Percentiles rank a stretch among this genome's conserved stretches.
These are phyloP conservation scores for Tricholauxania praeusta DNA, from an alignment of 2,888 invertebrate genomes.

Conservation along the genomic window DNA sequence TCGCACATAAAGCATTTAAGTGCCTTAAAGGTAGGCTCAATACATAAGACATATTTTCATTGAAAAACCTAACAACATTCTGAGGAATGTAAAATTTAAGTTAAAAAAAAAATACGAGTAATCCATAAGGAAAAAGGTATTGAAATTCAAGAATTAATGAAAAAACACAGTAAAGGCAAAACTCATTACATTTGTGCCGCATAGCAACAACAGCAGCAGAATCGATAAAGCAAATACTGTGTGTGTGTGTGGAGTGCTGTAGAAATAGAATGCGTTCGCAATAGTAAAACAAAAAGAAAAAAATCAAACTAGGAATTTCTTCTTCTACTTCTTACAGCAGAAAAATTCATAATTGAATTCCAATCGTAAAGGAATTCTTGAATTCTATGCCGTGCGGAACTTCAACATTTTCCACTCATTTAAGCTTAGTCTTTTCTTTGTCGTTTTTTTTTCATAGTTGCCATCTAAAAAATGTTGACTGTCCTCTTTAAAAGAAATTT, in stretches of 20 bases:
- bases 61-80: too few species aligned
- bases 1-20: too few species aligned
- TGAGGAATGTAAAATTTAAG: too few species aligned
- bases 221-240: not conserved
- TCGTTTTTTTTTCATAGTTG: too few species aligned
- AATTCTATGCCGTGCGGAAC: constrained; percentile 17
- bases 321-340: not conserved
- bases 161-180: not conserved
- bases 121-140: too few species aligned
- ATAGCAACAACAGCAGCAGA: not conserved
- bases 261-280: not conserved
- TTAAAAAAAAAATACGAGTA: too few species aligned
- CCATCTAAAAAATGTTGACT: too few species aligned
- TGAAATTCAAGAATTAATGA: not conserved
- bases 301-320: constrained; percentile 19
- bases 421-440: not conserved
- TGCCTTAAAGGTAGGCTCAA: too few species aligned
- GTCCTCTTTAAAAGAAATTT: too few species aligned
- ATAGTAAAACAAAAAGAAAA: not conserved
- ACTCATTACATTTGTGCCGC: constrained; percentile 15
- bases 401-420: not conserved
- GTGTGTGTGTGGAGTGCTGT: not conserved
- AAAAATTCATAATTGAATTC: constrained; percentile 29
- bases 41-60: too few species aligned
- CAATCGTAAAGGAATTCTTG: constrained; percentile 18